Base-by-base conservation (phyloP, 1,140 invertebrate species). In the Cephus cinctus region DNA sequence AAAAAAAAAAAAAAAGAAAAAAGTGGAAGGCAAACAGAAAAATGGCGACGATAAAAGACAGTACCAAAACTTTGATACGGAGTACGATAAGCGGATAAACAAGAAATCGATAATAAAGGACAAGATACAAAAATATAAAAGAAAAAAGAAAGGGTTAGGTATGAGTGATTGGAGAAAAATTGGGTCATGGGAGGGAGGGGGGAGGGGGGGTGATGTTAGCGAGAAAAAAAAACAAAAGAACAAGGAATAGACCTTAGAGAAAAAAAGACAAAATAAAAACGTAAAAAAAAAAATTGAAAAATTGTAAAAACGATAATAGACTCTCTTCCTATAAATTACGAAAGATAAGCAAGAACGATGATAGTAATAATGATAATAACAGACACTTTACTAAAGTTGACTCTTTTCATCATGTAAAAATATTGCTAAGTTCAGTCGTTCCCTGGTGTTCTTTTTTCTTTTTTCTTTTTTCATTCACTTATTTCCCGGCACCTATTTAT, bases 401-500 rank as follows among this genome's bases (percentile, higher is more conserved):
- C 55, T 58, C n/a, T n/a, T n/a, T n/a, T n/a, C n/a, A n/a, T 63
- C 51, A 63, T 69, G 71, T 62, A 71, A 73, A 73, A 71, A 71
- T 71, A 73, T 68, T 56, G 57, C 52, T 61, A 55, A 43, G 21
- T 47, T 57, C 30, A 34, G n/a, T 32, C 15, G 43, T 18, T 43
- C 1, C 16, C 20, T 31, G 15, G 5, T 31, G 16, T 42, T 34
- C 49, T 54, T 50, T 50, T 14, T 44, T 36, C 14, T 3, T 18
- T 34, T 41, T 22, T 20, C 20, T 14, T n/a, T 27, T 27, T 27
- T 27, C 6, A 8, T 27, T n/a, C 25, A n/a, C 25, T 27, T 27
- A 27, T n/a, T 27, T 27, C 25, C 25, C 25, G 6, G 6, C 25
- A n/a, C n/a, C n/a, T 27, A 27, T n/a, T 6, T 27, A 27, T 27